Conservation (phyloP, 2,113 vertebrate species). For the Chauna torquata region DNA sequence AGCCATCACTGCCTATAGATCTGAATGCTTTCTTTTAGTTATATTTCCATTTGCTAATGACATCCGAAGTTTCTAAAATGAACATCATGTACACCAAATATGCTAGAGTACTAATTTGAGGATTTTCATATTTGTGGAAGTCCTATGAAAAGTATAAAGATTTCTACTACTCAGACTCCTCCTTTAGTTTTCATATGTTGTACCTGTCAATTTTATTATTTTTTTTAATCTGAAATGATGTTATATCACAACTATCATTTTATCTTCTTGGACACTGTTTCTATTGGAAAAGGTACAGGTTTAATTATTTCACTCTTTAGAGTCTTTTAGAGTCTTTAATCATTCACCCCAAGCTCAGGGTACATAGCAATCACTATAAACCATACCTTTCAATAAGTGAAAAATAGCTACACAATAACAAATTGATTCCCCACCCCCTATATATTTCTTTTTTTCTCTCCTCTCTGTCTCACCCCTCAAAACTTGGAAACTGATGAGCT, state of each 20-base stretch:
- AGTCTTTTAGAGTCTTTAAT: neutral
- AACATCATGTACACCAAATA: neutral
- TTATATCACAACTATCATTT: neutral
- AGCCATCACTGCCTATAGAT: neutral
- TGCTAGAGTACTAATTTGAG: neutral
- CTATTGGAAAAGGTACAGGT: neutral
- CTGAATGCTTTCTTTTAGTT: neutral
- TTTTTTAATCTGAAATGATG: neutral
- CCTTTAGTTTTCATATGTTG: neutral
- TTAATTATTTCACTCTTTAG: neutral
- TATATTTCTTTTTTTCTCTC: neutral
- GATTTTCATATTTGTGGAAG: neutral
- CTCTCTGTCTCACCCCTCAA: neutral
- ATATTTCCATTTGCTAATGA: constrained; percentile 14
- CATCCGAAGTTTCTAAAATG: constrained; percentile 1
- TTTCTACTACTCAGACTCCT: neutral
- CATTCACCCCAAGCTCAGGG: neutral
- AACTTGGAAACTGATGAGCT: neutral
- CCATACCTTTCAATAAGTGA: neutral
- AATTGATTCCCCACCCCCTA: constrained; percentile 2
- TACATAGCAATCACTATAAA: neutral
- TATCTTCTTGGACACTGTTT: neutral
- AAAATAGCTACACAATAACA: neutral
- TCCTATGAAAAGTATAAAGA: neutral
- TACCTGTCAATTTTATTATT: neutral